These are phyloP conservation scores for Gallinago undulata DNA, from an alignment of 2,113 vertebrate species.

Conservation along the genomic window DNA sequence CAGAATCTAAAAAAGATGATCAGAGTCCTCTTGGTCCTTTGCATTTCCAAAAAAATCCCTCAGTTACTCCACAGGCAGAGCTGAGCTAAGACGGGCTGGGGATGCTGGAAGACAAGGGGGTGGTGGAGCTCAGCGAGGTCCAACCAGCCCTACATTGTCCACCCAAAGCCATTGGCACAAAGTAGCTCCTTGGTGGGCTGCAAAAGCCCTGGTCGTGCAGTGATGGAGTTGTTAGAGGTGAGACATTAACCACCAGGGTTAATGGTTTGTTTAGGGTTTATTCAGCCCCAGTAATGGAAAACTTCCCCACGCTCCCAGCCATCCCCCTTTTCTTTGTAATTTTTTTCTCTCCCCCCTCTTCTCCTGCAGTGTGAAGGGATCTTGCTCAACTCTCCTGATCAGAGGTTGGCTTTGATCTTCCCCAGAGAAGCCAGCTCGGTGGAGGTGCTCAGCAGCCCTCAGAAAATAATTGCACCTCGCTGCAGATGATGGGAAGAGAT, in stretches of 20 bases:
- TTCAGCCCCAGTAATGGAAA: not conserved
- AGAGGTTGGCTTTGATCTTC: constrained; percentile 32
- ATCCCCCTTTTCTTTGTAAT: not conserved
- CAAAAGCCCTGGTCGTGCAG: fast-evolving
- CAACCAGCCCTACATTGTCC: fast-evolving
- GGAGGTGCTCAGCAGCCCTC: not conserved
- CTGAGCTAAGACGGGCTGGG: fast-evolving
- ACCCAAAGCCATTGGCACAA: not conserved
- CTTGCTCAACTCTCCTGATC: not conserved
- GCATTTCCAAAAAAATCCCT: not conserved
- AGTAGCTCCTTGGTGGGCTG: not conserved
- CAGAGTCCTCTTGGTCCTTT: not conserved
- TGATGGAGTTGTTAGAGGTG: fast-evolving
- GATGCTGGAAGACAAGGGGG: not conserved
- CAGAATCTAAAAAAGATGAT: constrained; percentile 39
- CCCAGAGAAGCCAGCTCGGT: not conserved
- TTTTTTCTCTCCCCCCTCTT: not conserved
- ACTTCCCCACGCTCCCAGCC: not conserved
- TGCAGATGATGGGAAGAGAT: not conserved
- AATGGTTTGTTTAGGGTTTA: not conserved
- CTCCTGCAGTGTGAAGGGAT: not conserved
- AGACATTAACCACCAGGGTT: not conserved
- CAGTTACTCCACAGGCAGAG: fast-evolving
- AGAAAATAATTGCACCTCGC: not conserved
- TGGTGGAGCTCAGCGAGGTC: not conserved